A percentile compares a stretch with the other conserved stretches of the same genome.
phyloP scores from a whole-genome alignment of 1,140 invertebrate species.

The Polypedilum vanderplanki region DNA sequence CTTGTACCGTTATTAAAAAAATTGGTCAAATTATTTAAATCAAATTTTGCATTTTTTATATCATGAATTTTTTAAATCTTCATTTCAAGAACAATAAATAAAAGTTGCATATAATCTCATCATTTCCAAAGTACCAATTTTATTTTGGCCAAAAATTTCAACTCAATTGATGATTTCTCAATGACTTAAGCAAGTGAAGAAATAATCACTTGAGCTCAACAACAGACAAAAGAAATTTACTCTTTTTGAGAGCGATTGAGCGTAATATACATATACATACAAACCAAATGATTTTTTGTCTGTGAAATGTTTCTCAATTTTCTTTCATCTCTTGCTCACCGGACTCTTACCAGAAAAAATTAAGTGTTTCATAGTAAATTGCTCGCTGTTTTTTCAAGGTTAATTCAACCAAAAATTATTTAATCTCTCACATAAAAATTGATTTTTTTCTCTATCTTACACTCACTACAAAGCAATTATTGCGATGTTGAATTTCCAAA shows the following conservation, averaged over 20 bases:
- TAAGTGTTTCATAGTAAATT: not conserved
- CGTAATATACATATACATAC: not conserved
- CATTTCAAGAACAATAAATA: no score
- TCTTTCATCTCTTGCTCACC: not conserved
- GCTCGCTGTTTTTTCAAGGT: not conserved
- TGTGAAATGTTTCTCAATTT: not conserved
- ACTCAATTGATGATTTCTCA: not conserved
- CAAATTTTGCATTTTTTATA: not conserved
- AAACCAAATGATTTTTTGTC: not conserved
- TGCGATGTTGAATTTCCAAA: not conserved
- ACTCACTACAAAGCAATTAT: not conserved
- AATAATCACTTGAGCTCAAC: no score
- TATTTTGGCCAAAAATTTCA: no score
- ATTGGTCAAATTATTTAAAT: not conserved
- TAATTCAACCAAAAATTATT: slow-evolving; percentile 12
- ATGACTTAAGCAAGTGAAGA: not conserved
- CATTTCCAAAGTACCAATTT: no score
- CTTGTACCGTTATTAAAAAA: not conserved
- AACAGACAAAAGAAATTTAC: no score
- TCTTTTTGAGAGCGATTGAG: not conserved
- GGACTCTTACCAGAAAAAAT: not conserved
- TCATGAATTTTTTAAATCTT: not conserved
- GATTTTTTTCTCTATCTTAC: not conserved
- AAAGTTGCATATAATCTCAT: no score
- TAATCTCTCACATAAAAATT: not conserved